These are phyloP conservation scores for Glyphotaelius pellucidus DNA, from an alignment of 2,888 invertebrate species.

Conservation along the genomic window DNA sequence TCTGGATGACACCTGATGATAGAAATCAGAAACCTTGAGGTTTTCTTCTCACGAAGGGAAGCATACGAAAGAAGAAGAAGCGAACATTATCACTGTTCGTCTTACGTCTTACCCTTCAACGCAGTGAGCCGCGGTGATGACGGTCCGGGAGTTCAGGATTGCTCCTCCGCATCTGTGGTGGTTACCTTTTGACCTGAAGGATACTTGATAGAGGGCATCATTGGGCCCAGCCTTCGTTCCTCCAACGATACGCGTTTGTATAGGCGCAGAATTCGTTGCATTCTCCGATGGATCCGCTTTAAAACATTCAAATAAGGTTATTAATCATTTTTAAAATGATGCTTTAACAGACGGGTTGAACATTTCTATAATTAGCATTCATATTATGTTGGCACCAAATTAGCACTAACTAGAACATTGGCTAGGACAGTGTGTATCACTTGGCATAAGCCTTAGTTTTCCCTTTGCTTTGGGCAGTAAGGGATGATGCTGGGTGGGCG, in stretches of 20 bases:
- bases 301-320: background rate
- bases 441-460: no score
- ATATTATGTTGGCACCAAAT: no score
- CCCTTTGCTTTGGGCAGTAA: no score
- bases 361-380: background rate
- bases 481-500: no score
- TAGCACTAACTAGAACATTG: no score
- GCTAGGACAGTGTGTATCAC: no score
- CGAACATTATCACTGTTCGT: background rate
- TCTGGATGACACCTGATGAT: no score
- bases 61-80: background rate
- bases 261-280: background rate
- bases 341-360: background rate
- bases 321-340: background rate
- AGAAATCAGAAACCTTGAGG: background rate
- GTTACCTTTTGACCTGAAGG: slow-evolving; percentile 62
- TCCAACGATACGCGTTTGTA: slow-evolving; percentile 64
- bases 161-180: slow-evolving; percentile 73
- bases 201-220: slow-evolving; percentile 68
- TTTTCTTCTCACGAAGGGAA: background rate
- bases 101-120: slow-evolving; percentile 70
- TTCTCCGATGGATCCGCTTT: background rate
- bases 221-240: slow-evolving; percentile 67
- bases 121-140: slow-evolving; percentile 76
- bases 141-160: slow-evolving; percentile 72